Conservation (phyloP, 2,113 vertebrate species). For the Rhagologus leucostigma region DNA sequence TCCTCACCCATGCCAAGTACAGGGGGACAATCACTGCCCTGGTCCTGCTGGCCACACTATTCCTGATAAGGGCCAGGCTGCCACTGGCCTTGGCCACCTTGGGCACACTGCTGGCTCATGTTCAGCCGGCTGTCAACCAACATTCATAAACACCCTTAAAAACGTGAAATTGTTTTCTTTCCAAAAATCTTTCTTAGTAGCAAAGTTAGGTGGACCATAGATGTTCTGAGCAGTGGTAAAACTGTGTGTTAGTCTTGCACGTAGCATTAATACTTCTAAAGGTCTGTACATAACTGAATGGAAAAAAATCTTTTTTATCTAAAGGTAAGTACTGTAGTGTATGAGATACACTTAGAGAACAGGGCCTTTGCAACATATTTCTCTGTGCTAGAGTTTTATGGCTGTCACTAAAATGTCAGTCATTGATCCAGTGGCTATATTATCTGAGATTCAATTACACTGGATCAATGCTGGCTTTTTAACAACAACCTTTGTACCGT, state of each 20-base stretch:
- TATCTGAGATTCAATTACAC: conserved; percentile 9
- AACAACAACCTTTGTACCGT: background rate
- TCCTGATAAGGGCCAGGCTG: background rate
- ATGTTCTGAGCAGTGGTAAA: background rate
- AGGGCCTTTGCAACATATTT: background rate
- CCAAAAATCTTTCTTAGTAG: background rate
- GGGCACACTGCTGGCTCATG: background rate
- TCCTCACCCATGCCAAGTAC: rapidly evolving
- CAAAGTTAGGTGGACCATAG: background rate
- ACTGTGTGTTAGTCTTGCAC: background rate
- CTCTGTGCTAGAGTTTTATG: background rate
- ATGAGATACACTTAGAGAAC: background rate
- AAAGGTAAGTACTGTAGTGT: background rate
- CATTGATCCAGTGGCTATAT: background rate
- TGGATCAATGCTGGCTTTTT: conserved; percentile 12
- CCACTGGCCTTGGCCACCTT: background rate
- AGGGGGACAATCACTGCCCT: background rate
- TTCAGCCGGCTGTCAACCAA: background rate
- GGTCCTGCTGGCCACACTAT: background rate
- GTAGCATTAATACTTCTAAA: background rate
- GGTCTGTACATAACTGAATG: background rate
- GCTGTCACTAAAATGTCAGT: background rate
- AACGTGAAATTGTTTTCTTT: background rate
- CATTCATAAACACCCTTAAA: background rate
- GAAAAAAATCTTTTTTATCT: background rate